Conservation (phyloP, 2,113 vertebrate genomes). For the Bothrops jararaca region DNA sequence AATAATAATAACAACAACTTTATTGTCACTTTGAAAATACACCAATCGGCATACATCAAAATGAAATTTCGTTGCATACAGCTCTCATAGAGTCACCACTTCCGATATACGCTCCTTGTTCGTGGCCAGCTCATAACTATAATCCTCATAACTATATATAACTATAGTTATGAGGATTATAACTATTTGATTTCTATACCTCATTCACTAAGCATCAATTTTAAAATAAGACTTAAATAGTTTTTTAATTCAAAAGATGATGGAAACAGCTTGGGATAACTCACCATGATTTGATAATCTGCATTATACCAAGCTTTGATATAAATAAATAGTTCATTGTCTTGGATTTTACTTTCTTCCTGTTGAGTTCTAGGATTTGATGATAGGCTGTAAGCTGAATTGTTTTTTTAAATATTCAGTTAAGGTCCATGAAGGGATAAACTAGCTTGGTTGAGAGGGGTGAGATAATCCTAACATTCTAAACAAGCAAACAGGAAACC, state of each 20-base stretch:
- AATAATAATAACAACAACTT: too few relatives aligned
- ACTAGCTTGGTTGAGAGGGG: neutral
- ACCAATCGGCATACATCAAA: too few relatives aligned
- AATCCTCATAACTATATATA: too few relatives aligned
- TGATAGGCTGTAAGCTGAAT: neutral
- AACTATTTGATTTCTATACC: neutral
- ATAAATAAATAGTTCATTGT: neutral
- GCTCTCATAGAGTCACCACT: too few relatives aligned
- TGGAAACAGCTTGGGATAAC: neutral
- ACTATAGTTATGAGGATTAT: too few relatives aligned
- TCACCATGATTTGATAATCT: neutral
- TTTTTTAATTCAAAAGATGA: neutral
- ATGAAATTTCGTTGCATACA: too few relatives aligned
- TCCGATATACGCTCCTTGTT: too few relatives aligned
- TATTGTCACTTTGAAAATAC: too few relatives aligned
- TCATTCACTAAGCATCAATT: neutral
- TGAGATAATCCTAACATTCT: neutral
- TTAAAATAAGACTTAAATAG: neutral
- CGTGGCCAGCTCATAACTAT: too few relatives aligned
- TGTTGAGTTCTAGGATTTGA: neutral
- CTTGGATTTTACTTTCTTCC: neutral
- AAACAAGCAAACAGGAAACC: neutral
- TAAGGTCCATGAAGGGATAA: constrained; percentile 8
- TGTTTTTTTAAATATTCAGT: neutral
- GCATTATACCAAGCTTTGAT: neutral